Conservation (phyloP, 2,888 invertebrate genomes). For the Caenorhabditis auriculariae region DNA sequence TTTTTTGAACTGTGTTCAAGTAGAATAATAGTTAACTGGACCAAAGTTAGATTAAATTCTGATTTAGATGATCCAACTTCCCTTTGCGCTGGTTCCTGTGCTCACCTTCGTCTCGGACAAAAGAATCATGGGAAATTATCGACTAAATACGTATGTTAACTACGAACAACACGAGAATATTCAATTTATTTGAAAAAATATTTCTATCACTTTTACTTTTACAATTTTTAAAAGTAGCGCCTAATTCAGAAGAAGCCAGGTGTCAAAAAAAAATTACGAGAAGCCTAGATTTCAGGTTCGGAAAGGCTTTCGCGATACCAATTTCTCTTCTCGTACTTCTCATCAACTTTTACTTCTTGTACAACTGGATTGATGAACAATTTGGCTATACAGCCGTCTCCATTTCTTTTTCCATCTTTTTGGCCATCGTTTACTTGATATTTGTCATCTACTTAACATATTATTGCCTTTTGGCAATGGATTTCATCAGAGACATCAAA, state of each 20-base stretch:
- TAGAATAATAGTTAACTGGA: neutral
- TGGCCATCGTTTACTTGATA: conserved; percentile 36
- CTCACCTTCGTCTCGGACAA: conserved; percentile 81
- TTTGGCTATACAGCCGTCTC: conserved; percentile 35
- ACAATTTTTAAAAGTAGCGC: neutral
- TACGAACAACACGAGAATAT: neutral
- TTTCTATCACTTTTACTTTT: neutral
- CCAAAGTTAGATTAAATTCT: neutral
- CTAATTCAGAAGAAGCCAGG: neutral
- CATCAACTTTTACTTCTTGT: conserved; percentile 77
- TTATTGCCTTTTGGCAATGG: conserved; percentile 45
- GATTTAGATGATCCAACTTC: conserved; percentile 79
- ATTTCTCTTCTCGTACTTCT: conserved; percentile 72
- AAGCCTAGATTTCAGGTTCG: conserved; percentile 61
- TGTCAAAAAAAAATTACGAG: neutral
- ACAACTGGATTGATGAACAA: conserved; percentile 25
- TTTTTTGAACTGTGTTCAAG: conserved; percentile 75
- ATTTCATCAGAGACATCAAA: conserved; percentile 20
- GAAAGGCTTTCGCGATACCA: conserved; percentile 37
- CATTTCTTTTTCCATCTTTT: conserved; percentile 31
- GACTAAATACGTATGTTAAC: conserved; percentile 73
- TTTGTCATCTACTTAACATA: conserved; percentile 43
- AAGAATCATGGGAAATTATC: conserved; percentile 81
- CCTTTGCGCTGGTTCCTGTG: conserved; percentile 66
- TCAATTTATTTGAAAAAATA: too few species aligned